Percentiles rank a stretch among this genome's conserved stretches.
Conservation (phyloP, 2,797 vertebrate genomes). For the Eleutherodactylus coqui region DNA sequence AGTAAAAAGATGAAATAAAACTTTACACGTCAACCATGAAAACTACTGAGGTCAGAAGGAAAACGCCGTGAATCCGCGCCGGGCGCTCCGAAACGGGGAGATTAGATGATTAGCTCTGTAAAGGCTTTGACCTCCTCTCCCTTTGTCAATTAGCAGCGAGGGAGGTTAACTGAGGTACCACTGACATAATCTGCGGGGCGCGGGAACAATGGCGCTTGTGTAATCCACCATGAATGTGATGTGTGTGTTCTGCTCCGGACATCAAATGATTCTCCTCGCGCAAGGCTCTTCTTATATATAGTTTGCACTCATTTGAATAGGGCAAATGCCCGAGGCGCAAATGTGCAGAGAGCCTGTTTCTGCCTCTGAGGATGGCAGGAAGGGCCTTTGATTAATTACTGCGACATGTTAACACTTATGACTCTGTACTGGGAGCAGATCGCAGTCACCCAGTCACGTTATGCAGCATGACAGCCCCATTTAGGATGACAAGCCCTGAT, state of each 20-base stretch:
- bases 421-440: conserved; percentile 52
- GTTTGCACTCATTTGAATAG: conserved; percentile 62
- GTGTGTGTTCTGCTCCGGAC: conserved; percentile 55
- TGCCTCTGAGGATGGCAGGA: conserved; percentile 63
- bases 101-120: conserved; percentile 38
- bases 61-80: background rate
- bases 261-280: conserved; percentile 58
- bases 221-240: conserved; percentile 58
- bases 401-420: conserved; percentile 52
- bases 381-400: conserved; percentile 60
- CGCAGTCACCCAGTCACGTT: conserved; percentile 40
- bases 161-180: conserved; percentile 61
- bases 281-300: conserved; percentile 61
- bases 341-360: conserved; percentile 58
- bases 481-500: conserved; percentile 34
- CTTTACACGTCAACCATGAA: background rate
- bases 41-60: conserved; percentile 14
- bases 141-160: conserved; percentile 49
- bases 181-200: conserved; percentile 62
- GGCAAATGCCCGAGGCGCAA: conserved; percentile 56
- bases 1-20: conserved; percentile 11
- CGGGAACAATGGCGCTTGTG: conserved; percentile 56
- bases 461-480: conserved; percentile 47
- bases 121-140: conserved; percentile 42
- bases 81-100: background rate